These are phyloP conservation scores for Bubo blakistoni DNA, from an alignment of 2,113 vertebrate species.

Conservation along the genomic window DNA sequence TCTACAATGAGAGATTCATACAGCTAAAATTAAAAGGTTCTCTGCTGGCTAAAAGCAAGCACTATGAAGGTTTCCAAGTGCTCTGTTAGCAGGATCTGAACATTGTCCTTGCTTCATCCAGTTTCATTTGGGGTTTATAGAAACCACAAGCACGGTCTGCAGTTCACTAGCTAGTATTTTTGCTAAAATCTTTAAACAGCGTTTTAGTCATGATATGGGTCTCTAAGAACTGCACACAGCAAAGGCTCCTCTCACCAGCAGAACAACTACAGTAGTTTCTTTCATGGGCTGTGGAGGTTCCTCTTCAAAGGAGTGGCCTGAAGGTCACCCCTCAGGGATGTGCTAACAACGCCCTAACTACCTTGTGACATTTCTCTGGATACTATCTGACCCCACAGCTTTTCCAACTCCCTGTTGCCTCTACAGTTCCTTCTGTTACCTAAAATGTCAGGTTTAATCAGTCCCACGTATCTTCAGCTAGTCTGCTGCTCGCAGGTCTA, in stretches of 20 bases:
- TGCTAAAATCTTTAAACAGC: neutral
- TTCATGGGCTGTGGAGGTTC: neutral
- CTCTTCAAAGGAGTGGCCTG: neutral
- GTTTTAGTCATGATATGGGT: accelerated
- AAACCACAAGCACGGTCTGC: neutral
- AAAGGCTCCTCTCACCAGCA: neutral
- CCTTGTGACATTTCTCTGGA: neutral
- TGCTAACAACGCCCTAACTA: neutral
- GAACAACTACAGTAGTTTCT: neutral
- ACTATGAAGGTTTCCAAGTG: neutral
- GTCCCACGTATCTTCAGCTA: accelerated
- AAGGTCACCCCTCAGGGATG: neutral
- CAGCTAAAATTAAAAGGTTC: neutral
- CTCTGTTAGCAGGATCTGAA: neutral
- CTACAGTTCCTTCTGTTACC: neutral
- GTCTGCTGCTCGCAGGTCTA: accelerated
- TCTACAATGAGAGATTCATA: neutral
- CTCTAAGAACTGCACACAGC: neutral
- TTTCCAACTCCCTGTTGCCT: neutral
- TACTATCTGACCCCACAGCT: neutral
- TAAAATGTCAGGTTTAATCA: neutral
- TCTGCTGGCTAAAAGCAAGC: neutral
- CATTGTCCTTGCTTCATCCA: neutral
- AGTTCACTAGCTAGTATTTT: neutral
- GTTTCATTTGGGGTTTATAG: neutral